These are phyloP conservation scores for Pomatorhinus ruficollis DNA, from an alignment of 2,113 vertebrate genomes.

Conservation along the genomic window DNA sequence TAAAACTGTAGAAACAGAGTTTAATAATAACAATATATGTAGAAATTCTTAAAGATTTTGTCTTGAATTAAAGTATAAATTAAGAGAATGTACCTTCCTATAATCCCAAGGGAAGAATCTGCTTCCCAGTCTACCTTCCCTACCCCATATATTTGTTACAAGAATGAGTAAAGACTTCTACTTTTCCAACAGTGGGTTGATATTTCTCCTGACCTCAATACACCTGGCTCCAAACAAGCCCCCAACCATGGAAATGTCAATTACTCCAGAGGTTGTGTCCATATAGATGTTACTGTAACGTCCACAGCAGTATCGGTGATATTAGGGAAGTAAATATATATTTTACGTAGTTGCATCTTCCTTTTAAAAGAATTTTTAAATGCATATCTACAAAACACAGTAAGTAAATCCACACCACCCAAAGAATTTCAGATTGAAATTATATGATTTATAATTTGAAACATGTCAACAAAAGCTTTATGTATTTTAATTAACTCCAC, in stretches of 20 bases:
- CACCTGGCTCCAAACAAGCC: neutral
- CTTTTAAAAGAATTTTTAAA: neutral
- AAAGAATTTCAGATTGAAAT: neutral
- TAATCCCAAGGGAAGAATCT: neutral
- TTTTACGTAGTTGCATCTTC: neutral
- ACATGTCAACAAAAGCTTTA: neutral
- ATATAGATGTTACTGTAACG: neutral
- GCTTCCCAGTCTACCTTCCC: neutral
- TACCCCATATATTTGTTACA: neutral
- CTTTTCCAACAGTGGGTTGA: neutral
- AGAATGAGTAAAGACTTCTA: neutral
- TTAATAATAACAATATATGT: neutral
- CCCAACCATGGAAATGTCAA: fast-evolving
- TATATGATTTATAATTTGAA: neutral
- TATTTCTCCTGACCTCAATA: neutral
- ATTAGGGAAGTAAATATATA: neutral
- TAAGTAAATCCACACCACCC: neutral
- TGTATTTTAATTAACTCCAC: neutral
- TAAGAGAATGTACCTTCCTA: neutral
- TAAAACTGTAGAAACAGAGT: neutral
- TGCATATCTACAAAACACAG: neutral
- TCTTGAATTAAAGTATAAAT: neutral
- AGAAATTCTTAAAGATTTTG: neutral
- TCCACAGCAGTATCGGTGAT: neutral
- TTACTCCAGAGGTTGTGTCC: neutral